phyloP scores from a whole-genome alignment of 2,888 invertebrate genomes.

The Lypha dubia region DNA sequence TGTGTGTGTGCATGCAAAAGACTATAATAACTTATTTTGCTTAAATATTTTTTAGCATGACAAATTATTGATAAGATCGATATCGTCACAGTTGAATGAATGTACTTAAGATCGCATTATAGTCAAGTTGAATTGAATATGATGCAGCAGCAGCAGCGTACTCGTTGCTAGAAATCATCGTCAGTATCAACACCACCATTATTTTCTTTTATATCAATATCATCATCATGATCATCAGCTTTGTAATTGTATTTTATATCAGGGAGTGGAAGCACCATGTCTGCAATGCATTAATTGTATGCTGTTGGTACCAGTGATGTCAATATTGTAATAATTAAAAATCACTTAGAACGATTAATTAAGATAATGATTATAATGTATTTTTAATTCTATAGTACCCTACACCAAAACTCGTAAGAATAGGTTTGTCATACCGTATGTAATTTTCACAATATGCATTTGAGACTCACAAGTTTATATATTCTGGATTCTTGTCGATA shows the following conservation, averaged over 20 bases:
- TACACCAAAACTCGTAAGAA: too few species aligned
- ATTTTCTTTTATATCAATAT: background rate
- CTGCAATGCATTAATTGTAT: background rate
- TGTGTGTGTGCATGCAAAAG: too few species aligned
- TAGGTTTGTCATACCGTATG: too few species aligned
- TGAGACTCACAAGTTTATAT: too few species aligned
- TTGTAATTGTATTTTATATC: background rate
- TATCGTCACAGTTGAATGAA: constrained; percentile 5
- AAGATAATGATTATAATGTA: too few species aligned
- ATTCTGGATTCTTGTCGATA: too few species aligned
- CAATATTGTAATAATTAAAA: background rate
- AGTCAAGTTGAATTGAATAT: background rate
- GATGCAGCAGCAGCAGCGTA: background rate
- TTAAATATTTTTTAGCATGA: constrained; percentile 78
- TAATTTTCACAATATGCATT: too few species aligned
- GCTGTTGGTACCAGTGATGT: background rate
- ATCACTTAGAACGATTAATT: too few species aligned
- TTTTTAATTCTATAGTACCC: too few species aligned
- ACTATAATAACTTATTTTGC: background rate
- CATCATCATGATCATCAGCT: constrained; percentile 10
- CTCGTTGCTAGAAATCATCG: background rate
- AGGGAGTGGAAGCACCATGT: background rate
- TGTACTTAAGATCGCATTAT: background rate
- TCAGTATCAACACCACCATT: background rate
- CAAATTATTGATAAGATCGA: constrained; percentile 80